Base-by-base conservation (phyloP, 37 sponge, comb jelly and placozoan genomes). In the Oopsacas minuta region DNA sequence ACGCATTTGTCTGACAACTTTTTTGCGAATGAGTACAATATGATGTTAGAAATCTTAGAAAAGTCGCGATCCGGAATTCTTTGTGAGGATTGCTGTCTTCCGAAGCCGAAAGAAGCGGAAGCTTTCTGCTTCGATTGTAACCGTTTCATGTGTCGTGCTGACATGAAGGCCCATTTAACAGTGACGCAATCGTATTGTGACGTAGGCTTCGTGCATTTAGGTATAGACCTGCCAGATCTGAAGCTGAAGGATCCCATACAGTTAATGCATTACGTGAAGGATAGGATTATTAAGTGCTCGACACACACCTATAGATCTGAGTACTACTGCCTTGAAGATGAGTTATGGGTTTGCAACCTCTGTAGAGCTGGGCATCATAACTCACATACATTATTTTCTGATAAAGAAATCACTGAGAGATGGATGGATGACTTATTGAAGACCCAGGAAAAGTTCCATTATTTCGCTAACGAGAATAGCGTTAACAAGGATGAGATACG, bases 181-280 rank as follows among this genome's bases (percentile, higher is more conserved):
- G 75, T 61, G 22, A 61, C 75, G 75, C 75, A 61, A 34, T 61
- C 75, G 32, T 61, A 61, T 34, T 61, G 75, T 61, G 75, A 61
- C 75, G 75, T 61, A 61, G 75, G 75, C 17, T 61, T 32, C 30
- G 75, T 32, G 30, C 75, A 61, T 12, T 20, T 61, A 34, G 20
- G 75, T 34, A 61, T 61, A 25, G 30, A 61, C 75, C 75, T 61
- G 17, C 20, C 30, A 34, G 75, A 61, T 34, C 30, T 61, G 17
- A 61, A 12, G 30, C 1, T 61, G 22, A 61, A 61, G 30, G 75
- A 61, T n/a, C 75, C 75, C 28, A n/a, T 61, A 3, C 75, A 61
- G 30, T 34, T 61, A 5, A 61, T 61, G 75, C 75, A 61, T 12
- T 61, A 32, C 22, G 30, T 61, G 5, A 61, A 61, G 30, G 75